These are phyloP conservation scores for Hedychridium roseum DNA, from an alignment of 2,888 invertebrate genomes.

Conservation along the genomic window DNA sequence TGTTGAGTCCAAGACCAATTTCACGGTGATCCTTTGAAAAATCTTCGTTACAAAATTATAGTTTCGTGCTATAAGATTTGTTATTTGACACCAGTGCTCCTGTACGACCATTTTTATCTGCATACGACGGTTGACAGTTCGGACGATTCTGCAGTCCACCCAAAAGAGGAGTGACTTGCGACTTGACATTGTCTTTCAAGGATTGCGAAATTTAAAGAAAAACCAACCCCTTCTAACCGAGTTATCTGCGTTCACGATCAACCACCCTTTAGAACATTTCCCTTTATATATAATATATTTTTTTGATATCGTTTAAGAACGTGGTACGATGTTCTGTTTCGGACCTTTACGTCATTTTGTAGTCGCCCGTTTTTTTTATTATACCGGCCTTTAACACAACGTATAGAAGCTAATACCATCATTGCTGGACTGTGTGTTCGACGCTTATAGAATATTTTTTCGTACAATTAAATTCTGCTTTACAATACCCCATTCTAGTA, in stretches of 20 bases:
- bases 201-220: constrained; percentile 25
- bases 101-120: constrained; percentile 17
- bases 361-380: no score
- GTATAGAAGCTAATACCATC: no score
- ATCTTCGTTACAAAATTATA: no score
- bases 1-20: constrained; percentile 11
- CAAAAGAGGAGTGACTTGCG: constrained; percentile 26
- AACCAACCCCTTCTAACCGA: constrained; percentile 12
- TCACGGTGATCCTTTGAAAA: constrained; percentile 13
- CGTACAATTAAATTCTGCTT: no score
- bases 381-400: no score
- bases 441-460: no score
- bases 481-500: no score
- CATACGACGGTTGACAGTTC: constrained; percentile 32
- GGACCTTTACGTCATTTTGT: no score
- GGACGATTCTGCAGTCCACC: neutral
- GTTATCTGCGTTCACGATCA: constrained; percentile 2
- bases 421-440: no score
- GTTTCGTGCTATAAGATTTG: constrained; percentile 6
- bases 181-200: constrained; percentile 31
- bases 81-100: constrained; percentile 7
- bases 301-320: no score
- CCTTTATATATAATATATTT: no score
- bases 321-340: no score
- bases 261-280: constrained; percentile 9